A percentile compares a stretch with the other conserved stretches of the same genome.
These are phyloP conservation scores for Dasypogon diadema DNA, from an alignment of 2,888 invertebrate genomes.

Conservation along the genomic window DNA sequence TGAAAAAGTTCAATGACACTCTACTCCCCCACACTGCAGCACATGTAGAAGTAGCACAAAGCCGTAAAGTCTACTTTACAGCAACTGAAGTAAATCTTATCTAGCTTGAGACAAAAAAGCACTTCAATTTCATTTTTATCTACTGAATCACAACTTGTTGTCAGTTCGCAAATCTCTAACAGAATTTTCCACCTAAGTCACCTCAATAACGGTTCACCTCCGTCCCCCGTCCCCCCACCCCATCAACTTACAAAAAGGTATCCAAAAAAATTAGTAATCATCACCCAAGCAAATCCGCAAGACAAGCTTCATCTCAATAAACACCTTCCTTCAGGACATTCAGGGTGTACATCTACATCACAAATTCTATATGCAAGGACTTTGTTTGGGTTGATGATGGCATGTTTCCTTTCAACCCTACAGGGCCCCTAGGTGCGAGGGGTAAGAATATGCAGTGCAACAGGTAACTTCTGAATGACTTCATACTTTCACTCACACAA, in stretches of 20 bases:
- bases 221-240: neutral
- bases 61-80: neutral
- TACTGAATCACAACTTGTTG: neutral
- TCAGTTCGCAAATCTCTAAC: conserved; percentile 35
- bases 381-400: conserved; percentile 51
- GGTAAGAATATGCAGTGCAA: conserved; percentile 54
- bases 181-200: conserved; percentile 34
- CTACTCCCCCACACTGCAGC: too few relatives aligned
- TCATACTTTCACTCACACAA: conserved; percentile 51
- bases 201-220: conserved; percentile 22
- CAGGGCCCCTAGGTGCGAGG: conserved; percentile 2
- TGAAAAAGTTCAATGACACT: too few relatives aligned
- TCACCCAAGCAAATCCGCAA: conserved; percentile 49
- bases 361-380: conserved; percentile 47
- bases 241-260: neutral
- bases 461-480: conserved; percentile 57
- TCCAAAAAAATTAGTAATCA: conserved; percentile 50
- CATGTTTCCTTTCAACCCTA: conserved; percentile 44
- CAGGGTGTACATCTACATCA: conserved; percentile 5
- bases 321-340: conserved; percentile 50
- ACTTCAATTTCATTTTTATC: conserved; percentile 20
- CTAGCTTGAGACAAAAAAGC: neutral
- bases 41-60: neutral
- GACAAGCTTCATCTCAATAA: conserved; percentile 47
- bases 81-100: neutral